These are phyloP conservation scores for Rhea pennata DNA, from an alignment of 2,113 vertebrate genomes.

Conservation along the genomic window DNA sequence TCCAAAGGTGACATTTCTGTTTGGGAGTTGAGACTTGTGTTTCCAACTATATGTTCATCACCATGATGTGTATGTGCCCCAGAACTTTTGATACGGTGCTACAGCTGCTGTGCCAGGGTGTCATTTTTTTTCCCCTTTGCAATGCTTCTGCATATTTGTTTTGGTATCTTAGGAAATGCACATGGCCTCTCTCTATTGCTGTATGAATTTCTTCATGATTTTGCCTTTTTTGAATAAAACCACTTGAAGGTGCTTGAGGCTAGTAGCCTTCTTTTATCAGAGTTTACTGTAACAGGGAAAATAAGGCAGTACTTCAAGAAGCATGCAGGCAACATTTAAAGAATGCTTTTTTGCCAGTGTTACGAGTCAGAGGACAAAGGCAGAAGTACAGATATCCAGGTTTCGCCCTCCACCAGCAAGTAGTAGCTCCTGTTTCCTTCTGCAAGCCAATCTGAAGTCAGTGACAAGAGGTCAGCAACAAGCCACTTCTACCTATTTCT, in stretches of 20 bases:
- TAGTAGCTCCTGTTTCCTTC: background rate
- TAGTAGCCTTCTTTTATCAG: background rate
- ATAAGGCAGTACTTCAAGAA: background rate
- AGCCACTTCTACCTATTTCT: background rate
- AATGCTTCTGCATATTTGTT: background rate
- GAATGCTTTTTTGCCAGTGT: background rate
- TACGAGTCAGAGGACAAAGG: background rate
- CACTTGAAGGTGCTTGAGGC: background rate
- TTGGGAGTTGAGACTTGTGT: background rate
- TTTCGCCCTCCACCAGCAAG: background rate
- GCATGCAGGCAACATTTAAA: background rate
- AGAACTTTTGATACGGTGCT: background rate
- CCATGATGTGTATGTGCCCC: too few species aligned
- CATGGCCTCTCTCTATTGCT: background rate
- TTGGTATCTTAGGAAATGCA: background rate
- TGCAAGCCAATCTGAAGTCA: background rate
- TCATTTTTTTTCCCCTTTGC: background rate
- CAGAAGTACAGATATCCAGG: background rate
- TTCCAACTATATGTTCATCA: background rate
- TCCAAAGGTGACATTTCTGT: background rate
- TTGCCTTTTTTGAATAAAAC: background rate
- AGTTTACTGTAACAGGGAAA: background rate
- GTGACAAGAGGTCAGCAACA: background rate
- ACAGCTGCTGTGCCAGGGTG: background rate
- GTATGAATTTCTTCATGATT: background rate